These are phyloP conservation scores for Drosophila pseudoobscura DNA, from an alignment of 1,140 invertebrate genomes.

Conservation along the genomic window DNA sequence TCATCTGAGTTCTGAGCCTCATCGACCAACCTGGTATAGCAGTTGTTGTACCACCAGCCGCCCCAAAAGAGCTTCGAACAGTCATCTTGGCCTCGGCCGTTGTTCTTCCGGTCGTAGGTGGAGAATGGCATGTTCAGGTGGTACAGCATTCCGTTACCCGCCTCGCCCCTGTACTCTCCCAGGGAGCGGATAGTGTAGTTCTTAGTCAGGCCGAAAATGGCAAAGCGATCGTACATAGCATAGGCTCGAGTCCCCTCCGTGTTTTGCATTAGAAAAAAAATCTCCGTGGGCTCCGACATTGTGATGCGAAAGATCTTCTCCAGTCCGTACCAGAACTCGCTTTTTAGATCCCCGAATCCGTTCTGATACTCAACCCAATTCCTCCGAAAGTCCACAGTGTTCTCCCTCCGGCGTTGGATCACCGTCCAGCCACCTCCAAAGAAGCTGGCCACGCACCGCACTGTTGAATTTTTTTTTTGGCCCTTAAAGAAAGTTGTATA, in stretches of 20 bases:
- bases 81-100: background rate
- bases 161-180: too few relatives aligned
- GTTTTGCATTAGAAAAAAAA: background rate
- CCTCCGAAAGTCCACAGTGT: background rate
- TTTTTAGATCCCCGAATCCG: background rate
- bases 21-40: background rate
- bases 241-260: too few relatives aligned
- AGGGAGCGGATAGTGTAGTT: too few relatives aligned
- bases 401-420: background rate
- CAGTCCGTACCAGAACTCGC: slow-evolving; percentile 6
- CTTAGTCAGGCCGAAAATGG: background rate
- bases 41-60: slow-evolving; percentile 16
- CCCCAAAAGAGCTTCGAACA: slow-evolving; percentile 1
- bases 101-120: slow-evolving; percentile 16
- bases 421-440: background rate
- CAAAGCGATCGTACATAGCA: background rate
- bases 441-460: background rate
- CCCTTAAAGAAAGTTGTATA: background rate
- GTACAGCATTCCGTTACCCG: background rate
- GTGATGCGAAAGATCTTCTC: slow-evolving; percentile 7
- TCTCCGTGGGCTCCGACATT: background rate
- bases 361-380: background rate
- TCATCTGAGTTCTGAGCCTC: too few relatives aligned
- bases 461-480: background rate
- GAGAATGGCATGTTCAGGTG: background rate